A percentile compares a stretch with the other conserved stretches of the same genome.
These are phyloP conservation scores for Heterodera filipjevi DNA, from an alignment of 2,888 invertebrate species.

Conservation along the genomic window DNA sequence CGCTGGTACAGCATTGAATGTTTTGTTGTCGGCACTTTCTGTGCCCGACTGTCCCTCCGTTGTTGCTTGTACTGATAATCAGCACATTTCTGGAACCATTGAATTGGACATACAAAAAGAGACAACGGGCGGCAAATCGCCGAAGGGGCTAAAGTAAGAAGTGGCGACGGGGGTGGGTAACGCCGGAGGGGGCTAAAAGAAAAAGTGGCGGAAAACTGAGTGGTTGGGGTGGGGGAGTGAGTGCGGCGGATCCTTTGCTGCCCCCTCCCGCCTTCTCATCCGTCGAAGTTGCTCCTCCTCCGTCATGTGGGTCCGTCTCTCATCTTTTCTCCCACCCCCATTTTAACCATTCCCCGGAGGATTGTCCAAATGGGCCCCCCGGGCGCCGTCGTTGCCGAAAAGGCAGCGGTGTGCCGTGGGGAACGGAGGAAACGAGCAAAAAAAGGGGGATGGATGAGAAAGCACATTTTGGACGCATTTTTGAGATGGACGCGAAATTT, in stretches of 20 bases:
- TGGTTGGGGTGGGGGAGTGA: not conserved
- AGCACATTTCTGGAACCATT: not conserved
- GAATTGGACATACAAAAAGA: not conserved
- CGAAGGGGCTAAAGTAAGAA: not conserved
- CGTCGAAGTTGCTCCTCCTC: not conserved
- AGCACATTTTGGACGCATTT: not conserved
- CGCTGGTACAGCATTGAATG: not conserved
- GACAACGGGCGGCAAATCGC: not conserved
- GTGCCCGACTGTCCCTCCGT: too few species aligned
- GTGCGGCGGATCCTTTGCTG: not conserved
- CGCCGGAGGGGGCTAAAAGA: not conserved
- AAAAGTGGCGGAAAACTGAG: not conserved
- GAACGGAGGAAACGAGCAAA: not conserved
- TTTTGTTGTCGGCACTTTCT: not conserved
- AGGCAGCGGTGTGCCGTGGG: not conserved
- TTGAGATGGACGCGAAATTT: too few species aligned
- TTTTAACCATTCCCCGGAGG: constrained; percentile 6
- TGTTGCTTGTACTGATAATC: not conserved
- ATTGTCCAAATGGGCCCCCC: not conserved
- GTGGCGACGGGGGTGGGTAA: not conserved
- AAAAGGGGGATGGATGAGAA: not conserved
- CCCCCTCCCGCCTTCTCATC: not conserved
- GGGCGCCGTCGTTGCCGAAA: not conserved
- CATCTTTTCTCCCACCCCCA: not conserved
- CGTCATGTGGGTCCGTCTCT: not conserved